Evolutionary conservation across 2,113 vertebrate genomes (phyloP), one percentile per base, ranked within the genome.

Genomic region (Apodemus speciosus): DNA sequence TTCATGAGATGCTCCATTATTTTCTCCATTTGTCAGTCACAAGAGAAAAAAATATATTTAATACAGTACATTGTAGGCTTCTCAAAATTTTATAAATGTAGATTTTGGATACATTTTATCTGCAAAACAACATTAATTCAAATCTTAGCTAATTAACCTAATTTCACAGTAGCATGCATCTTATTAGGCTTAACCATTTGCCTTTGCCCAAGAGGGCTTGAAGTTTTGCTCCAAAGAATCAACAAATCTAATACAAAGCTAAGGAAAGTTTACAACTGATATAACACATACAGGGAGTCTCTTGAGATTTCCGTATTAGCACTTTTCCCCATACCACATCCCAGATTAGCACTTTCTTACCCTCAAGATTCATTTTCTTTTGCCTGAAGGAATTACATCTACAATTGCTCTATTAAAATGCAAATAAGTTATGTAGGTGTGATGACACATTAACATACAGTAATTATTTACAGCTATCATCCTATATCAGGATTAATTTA

Each of bases 341-440:
- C 62, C 81, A 85, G 81, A 46, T 46, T 66, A 66, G 27, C 81
- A 66, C n/a, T 96, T 96, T 90, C 72, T 94, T 84, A 92, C 38
- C 91, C 92, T 94, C 68, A 93, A 95, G 69, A 94, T 87, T 92
- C 89, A 90, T 92, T 92, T 58, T 14, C 62, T 27, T 91, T 92
- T 80, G 91, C 83, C 92, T 96, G 93, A 92, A 93, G 58, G 92
- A 86, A 96, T 92, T 96, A 60, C 83, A 75, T 95, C 68, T 40
- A 95, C 77, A 95, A 96, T 71, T 96, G 77, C 69, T 91, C 92
- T 86, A 95, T 97, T 96, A 96, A 97, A 96, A 97, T 96, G 95
- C 95, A 97, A 95, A 95, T 96, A 94, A 94, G 81, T 77, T 92
- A 86, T 84, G 72, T 94, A 96, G 93, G 91, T 96, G 85, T 88